phyloP scores from a whole-genome alignment of 1,140 invertebrate genomes.

The Leptinotarsa undecemlineata region DNA sequence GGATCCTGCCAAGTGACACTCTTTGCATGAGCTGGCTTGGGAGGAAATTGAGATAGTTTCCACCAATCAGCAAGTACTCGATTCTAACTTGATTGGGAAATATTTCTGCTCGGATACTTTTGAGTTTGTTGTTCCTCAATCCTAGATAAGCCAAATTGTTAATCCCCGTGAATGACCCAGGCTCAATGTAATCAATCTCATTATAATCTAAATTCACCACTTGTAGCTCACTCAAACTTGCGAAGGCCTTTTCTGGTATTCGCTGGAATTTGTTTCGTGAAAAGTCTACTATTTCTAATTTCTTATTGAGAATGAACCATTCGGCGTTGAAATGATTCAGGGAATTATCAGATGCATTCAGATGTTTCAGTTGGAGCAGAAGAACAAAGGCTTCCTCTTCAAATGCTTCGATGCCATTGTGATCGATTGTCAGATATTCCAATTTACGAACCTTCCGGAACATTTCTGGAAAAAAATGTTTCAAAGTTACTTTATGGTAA shows the following conservation, averaged over 20 bases:
- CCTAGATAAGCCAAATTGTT: conserved; percentile 33
- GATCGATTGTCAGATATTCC: too few relatives aligned
- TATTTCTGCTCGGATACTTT: conserved; percentile 26
- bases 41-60: conserved; percentile 36
- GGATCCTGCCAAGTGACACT: conserved; percentile 31
- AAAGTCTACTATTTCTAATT: conserved; percentile 35
- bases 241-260: conserved; percentile 34
- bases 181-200: conserved; percentile 30
- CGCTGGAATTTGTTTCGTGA: conserved; percentile 30
- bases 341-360: too few relatives aligned
- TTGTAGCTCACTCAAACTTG: conserved; percentile 26
- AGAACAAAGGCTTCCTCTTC: too few relatives aligned
- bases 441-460: too few relatives aligned
- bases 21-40: conserved; percentile 32
- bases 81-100: conserved; percentile 35
- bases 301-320: conserved; percentile 36
- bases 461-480: too few relatives aligned
- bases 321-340: not conserved
- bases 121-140: conserved; percentile 34
- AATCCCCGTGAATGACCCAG: conserved; percentile 32
- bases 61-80: conserved; percentile 29
- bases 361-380: too few relatives aligned
- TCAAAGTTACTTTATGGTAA: too few relatives aligned
- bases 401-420: too few relatives aligned
- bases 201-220: conserved; percentile 33